Evolutionary conservation across 2,113 vertebrate genomes (phyloP), one percentile per base, ranked within the genome.

Genomic region (Sorex fumeus): DNA sequence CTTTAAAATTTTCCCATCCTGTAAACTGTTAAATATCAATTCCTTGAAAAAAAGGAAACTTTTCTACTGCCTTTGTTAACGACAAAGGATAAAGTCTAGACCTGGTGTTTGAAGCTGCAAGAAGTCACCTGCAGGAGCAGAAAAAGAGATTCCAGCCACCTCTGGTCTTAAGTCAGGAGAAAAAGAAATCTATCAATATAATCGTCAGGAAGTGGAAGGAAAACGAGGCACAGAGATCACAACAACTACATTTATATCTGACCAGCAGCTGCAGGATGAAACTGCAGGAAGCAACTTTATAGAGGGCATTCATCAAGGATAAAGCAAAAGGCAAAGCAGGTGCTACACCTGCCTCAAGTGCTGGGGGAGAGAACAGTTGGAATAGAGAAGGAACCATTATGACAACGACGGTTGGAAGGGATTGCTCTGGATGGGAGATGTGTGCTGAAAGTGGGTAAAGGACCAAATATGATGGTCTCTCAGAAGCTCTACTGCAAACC

Each of bases 251-350:
- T 32, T 25, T 28, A 21, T 36, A 88, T 57, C 50, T 66, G 66
- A 91, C 45, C 62, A 95, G 66, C 0, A 4, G 83, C 34, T 50
- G 3, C 6, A 72, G 18, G 93, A 62, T 66, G 83, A 94, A 87
- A 25, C 0, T 21, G 16, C 78, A 50, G 78, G 94, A 93, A 96
- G 66, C 90, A 91, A 96, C 93, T 66, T 96, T 93, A 96, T 30
- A 86, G 97, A 97, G 85, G 95, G 67, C 93, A 94, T 97, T 96
- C 83, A 96, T 97, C 95, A 96, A 93, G 34, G 47, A 66, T 88
- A 87, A 97, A 97, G 76, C 79, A 87, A 96, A 97, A 97, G 95
- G 93, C 40, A 40, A 40, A 40, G 40, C 40, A 40, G 40, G 40
- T 40, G 40, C 40, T 40, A 4, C 40, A 40, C 40, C 40, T 40